Conservation (phyloP, 2,888 invertebrate species). For the Neuroscelio doddi region DNA sequence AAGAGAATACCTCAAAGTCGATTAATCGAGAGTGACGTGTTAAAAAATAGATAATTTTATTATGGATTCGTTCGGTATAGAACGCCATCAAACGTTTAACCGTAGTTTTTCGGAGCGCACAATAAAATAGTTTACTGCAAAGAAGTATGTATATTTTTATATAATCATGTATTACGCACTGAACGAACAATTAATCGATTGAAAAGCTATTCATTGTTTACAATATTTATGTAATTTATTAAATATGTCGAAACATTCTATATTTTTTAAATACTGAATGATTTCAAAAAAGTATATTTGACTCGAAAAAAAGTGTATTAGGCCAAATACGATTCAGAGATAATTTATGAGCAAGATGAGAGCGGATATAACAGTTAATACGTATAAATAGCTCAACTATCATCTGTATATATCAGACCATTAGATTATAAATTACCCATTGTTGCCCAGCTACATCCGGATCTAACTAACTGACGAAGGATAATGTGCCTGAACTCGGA, state of each 20-base stretch:
- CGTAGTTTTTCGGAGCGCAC: too few relatives aligned
- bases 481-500: slow-evolving; percentile 67
- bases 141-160: too few relatives aligned
- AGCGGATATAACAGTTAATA: slow-evolving; percentile 60
- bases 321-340: too few relatives aligned
- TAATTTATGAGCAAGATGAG: slow-evolving; percentile 1
- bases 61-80: slow-evolving; percentile 11
- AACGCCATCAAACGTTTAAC: slow-evolving; percentile 12
- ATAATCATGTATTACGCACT: too few relatives aligned
- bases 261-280: too few relatives aligned
- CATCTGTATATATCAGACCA: slow-evolving; percentile 53
- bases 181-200: too few relatives aligned
- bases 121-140: too few relatives aligned
- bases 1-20: slow-evolving; percentile 54
- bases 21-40: slow-evolving; percentile 52
- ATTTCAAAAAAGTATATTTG: too few relatives aligned
- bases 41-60: slow-evolving; percentile 36
- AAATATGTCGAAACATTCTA: too few relatives aligned
- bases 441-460: slow-evolving; percentile 58
- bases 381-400: slow-evolving; percentile 62
- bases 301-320: too few relatives aligned
- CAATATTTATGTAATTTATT: too few relatives aligned
- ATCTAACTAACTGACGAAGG: slow-evolving; percentile 65
- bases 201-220: too few relatives aligned
- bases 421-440: slow-evolving; percentile 66